phyloP scores from a whole-genome alignment of 2,888 invertebrate genomes.

The Drosophila mimica region DNA sequence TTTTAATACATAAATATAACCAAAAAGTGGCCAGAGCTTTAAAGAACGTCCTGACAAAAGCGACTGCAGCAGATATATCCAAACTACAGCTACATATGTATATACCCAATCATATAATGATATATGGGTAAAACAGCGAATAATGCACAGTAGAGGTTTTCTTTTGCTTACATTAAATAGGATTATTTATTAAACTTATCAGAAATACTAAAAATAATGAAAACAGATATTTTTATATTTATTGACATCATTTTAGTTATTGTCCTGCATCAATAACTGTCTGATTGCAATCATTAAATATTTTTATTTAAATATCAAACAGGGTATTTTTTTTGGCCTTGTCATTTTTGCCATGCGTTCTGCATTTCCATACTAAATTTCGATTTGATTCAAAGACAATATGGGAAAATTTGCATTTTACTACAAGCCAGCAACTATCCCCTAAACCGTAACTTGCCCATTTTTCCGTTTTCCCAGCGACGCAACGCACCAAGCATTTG shows the following conservation, averaged over 20 bases:
- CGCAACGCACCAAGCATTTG: conserved; percentile 14
- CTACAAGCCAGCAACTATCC: not conserved
- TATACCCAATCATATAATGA: conserved; percentile 3
- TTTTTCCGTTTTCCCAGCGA: not conserved
- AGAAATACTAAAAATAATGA: not conserved
- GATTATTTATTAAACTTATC: not conserved
- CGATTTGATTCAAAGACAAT: conserved; percentile 62
- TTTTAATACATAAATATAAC: conserved; percentile 60
- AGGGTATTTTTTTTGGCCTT: conserved; percentile 2
- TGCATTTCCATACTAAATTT: conserved; percentile 50
- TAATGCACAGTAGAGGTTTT: not conserved
- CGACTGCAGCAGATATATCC: conserved; percentile 21
- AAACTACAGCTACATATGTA: not conserved
- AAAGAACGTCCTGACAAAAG: conserved; percentile 19
- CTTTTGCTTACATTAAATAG: not conserved
- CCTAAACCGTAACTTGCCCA: not conserved
- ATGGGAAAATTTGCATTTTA: conserved; percentile 55
- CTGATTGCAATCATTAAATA: not conserved
- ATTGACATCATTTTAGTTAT: not conserved
- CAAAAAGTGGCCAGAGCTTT: conserved; percentile 45
- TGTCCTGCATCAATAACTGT: not conserved
- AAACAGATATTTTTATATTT: not conserved
- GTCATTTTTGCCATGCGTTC: not conserved
- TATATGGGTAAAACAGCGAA: not conserved
- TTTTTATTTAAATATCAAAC: not conserved